These are phyloP conservation scores for Rhogogaster chlorosoma DNA, from an alignment of 2,888 invertebrate species.

Conservation along the genomic window DNA sequence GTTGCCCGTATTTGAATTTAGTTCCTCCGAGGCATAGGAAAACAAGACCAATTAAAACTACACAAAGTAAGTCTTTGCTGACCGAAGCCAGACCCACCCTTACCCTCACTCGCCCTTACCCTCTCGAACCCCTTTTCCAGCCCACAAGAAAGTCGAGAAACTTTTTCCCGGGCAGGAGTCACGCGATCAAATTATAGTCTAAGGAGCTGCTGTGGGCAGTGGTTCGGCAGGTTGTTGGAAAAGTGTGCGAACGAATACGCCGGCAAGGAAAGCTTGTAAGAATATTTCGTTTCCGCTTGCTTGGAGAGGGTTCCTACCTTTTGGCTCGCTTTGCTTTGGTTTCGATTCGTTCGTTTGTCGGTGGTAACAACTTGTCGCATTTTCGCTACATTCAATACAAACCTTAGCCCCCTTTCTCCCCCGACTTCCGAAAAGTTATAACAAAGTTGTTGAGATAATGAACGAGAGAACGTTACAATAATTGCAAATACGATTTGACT, in stretches of 20 bases:
- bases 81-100: constrained; percentile 21
- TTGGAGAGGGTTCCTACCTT: neutral
- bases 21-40: constrained; percentile 47
- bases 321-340: neutral
- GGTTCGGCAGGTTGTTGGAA: constrained; percentile 27
- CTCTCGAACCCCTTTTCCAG: constrained; percentile 10
- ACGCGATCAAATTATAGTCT: constrained; percentile 41
- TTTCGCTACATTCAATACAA: constrained; percentile 16
- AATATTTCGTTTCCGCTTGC: constrained; percentile 35
- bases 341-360: constrained; percentile 26
- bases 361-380: constrained; percentile 19
- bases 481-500: neutral
- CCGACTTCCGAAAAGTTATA: neutral
- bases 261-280: constrained; percentile 8
- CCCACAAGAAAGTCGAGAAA: constrained; percentile 28
- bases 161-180: constrained; percentile 31
- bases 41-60: constrained; percentile 50
- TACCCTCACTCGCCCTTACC: neutral
- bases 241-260: neutral
- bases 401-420: neutral
- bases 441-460: neutral
- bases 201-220: constrained; percentile 35
- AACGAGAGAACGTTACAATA: neutral
- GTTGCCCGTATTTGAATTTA: constrained; percentile 55
- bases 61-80: constrained; percentile 38